phyloP scores from a whole-genome alignment of 30 jellyfish, hydroid and myxozoan genomes.

The Nemopilema nomurai region DNA sequence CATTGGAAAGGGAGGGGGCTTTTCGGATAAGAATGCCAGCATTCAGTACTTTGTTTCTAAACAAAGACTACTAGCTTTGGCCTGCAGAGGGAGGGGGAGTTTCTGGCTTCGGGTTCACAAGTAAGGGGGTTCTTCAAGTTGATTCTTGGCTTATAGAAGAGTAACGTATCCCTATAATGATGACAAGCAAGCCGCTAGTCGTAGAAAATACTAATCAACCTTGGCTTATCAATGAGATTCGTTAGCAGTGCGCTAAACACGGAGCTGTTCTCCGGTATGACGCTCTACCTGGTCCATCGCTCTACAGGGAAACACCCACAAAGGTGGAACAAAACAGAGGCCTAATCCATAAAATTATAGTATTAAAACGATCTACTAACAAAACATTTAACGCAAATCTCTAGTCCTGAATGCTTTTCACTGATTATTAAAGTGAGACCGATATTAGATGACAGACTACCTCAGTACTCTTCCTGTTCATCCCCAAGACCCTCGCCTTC shows the following conservation, averaged over 20 bases:
- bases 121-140: no score
- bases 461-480: slow-evolving; percentile 17
- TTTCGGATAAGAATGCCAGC: no score
- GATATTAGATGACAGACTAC: background rate
- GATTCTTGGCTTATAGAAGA: no score
- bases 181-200: no score
- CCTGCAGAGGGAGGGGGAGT: no score
- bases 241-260: background rate
- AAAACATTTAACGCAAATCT: background rate
- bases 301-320: background rate
- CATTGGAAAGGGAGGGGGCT: no score
- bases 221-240: no score
- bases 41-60: no score
- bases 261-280: background rate
- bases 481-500: slow-evolving; percentile 23
- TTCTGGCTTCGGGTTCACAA: no score
- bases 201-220: no score
- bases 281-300: background rate
- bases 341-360: background rate
- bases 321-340: background rate
- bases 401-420: background rate
- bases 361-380: background rate
- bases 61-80: no score
- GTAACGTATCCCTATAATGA: no score
- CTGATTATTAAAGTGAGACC: background rate